Conservation (phyloP, 2,888 invertebrate genomes). For the Eubasilissa splendida region DNA sequence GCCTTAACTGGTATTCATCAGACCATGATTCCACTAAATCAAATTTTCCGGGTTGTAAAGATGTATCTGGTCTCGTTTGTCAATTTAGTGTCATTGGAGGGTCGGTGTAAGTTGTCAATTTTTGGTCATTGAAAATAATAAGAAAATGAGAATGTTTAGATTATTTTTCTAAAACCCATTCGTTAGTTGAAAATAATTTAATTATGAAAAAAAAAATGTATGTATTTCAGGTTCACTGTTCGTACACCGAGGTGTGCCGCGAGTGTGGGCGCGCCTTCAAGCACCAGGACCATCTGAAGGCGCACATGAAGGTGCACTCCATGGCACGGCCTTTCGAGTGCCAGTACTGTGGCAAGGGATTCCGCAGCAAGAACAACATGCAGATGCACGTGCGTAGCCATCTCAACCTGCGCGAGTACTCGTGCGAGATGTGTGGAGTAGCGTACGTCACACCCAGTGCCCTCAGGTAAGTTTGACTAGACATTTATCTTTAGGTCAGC, state of each 20-base stretch:
- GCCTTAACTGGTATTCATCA: too few relatives aligned
- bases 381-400: slow-evolving; percentile 47
- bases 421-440: slow-evolving; percentile 47
- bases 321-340: slow-evolving; percentile 45
- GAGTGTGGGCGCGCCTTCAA: slow-evolving; percentile 48
- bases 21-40: too few relatives aligned
- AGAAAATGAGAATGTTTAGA: too few relatives aligned
- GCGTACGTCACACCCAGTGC: slow-evolving; percentile 47
- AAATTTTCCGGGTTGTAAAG: too few relatives aligned
- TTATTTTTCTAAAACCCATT: too few relatives aligned
- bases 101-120: too few relatives aligned
- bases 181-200: neutral
- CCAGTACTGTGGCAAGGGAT: slow-evolving; percentile 47
- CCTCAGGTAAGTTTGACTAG: slow-evolving; percentile 9
- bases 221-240: slow-evolving; percentile 38
- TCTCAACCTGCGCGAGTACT: slow-evolving; percentile 45
- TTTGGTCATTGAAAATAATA: too few relatives aligned
- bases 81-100: too few relatives aligned
- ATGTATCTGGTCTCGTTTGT: too few relatives aligned
- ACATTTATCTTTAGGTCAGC: too few relatives aligned
- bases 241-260: slow-evolving; percentile 43
- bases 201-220: neutral
- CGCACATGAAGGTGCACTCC: slow-evolving; percentile 46
- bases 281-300: slow-evolving; percentile 46
- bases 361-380: slow-evolving; percentile 47